Evolutionary conservation across 2,888 invertebrate genomes (phyloP), one percentile per base, ranked within the genome.

Genomic region (Syrphus vitripennis): DNA sequence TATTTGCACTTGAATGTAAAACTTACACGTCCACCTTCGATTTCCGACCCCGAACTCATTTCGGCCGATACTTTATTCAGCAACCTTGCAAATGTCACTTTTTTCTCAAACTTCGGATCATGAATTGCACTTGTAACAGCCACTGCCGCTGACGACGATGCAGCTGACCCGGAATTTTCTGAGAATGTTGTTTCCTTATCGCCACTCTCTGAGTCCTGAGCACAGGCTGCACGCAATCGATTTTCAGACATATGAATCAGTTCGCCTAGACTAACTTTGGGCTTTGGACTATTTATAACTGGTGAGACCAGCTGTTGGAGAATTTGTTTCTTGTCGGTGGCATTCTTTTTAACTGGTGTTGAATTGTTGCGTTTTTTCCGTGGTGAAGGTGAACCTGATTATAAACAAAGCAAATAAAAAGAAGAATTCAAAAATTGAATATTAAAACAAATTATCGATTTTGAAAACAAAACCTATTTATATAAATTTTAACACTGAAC

Each of bases 361-460:
- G 96, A 96, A 91, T 96, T 96, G 93, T 96, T 96, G 89, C 96
- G 94, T 92, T 96, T 95, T 93, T 96, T 96, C 89, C 96, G 94
- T 61, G 96, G 96, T 70, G 96, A 96, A 31, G 96, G 96, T 48
- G 96, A 95, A 90, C 96, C 96, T 96, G 93, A 40, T 55, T 53
- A 55, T 10, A 21, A 3, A 61, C 19, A 40, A 40, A 31, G 29
- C 53, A 70, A 55, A 16, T 0, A 69, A 48, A 55, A 42, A 78
- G 37, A 61, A 19, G 24, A 45, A 55, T 4, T 48, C 63, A 53
- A 14, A 21, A 0, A n/a, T 50, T 24, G 1, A 50, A 34, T 12
- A 19, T 67, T 70, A 55, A 37, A 57, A 40, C 0, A 24, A 21
- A 21, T 50, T 50, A 1, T 37, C n/a, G 1, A 50, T 4, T 34